A percentile compares a stretch with the other conserved stretches of the same genome.
Conservation (phyloP, 1,140 invertebrate genomes). For the Cydia fagiglandana region DNA sequence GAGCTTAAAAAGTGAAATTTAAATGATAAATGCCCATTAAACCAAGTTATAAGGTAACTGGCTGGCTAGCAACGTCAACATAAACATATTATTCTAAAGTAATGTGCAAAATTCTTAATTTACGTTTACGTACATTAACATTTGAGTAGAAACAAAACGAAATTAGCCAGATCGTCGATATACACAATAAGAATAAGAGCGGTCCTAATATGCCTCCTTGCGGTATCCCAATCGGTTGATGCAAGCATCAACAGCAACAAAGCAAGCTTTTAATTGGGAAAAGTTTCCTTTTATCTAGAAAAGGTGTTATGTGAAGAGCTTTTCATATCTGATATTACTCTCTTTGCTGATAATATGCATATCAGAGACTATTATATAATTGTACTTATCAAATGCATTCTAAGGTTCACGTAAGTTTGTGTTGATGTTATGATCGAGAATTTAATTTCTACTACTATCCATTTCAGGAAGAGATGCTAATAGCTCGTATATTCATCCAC, state of each 20-base stretch:
- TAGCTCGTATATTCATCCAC: neutral
- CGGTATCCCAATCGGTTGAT: neutral
- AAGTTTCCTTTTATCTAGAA: neutral
- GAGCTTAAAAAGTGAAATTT: no score
- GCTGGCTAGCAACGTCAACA: no score
- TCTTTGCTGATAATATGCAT: neutral
- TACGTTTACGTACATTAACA: no score
- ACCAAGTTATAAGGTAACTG: no score
- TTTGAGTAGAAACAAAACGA: no score
- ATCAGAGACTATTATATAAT: neutral
- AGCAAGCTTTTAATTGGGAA: neutral
- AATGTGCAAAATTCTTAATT: no score
- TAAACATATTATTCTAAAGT: no score
- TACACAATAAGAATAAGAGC: neutral
- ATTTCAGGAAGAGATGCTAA: neutral
- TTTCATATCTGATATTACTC: neutral
- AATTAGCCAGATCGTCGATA: neutral
- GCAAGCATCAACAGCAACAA: no score
- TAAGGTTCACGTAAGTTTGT: neutral
- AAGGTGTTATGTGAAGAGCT: neutral
- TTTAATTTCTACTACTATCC: neutral
- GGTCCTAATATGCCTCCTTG: neutral
- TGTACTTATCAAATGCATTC: neutral
- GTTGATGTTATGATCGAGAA: neutral
- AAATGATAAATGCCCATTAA: no score